phyloP scores from a whole-genome alignment of 2,113 vertebrate species.

The Urocolius indicus region DNA sequence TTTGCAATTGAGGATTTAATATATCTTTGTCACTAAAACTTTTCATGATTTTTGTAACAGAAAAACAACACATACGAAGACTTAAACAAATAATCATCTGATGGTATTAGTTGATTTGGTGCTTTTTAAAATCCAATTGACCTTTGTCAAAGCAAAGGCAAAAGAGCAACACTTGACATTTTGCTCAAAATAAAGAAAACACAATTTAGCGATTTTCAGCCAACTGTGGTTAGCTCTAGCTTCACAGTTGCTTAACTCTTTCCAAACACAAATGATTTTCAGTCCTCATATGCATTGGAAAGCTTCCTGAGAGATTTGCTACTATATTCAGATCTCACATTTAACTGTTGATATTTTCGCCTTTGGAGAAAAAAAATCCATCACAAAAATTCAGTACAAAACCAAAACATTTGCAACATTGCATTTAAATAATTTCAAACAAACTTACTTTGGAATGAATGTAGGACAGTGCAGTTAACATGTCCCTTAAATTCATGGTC shows the following conservation, averaged over 20 bases:
- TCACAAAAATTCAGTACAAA: background rate
- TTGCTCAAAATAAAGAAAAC: slow-evolving; percentile 70
- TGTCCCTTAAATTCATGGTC: background rate
- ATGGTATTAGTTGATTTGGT: slow-evolving; percentile 17
- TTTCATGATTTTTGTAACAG: slow-evolving; percentile 36
- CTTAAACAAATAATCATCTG: slow-evolving; percentile 56
- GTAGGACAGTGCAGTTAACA: background rate
- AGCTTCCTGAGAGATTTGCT: slow-evolving; percentile 19
- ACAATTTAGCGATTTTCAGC: slow-evolving; percentile 65
- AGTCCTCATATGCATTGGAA: slow-evolving; percentile 37
- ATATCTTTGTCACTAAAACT: slow-evolving; percentile 19
- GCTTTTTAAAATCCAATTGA: slow-evolving; percentile 56
- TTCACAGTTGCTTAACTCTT: slow-evolving; percentile 69
- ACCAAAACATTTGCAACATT: background rate
- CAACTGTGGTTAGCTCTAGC: slow-evolving; percentile 19
- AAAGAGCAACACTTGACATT: slow-evolving; percentile 75
- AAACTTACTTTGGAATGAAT: background rate
- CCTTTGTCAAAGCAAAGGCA: slow-evolving; percentile 73
- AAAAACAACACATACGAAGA: slow-evolving; percentile 57
- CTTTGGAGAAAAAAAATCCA: background rate
- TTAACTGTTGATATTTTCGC: slow-evolving; percentile 32
- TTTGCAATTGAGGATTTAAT: background rate
- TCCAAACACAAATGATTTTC: slow-evolving; percentile 58
- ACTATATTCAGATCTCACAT: slow-evolving; percentile 21
- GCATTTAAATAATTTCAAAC: background rate